Conservation (phyloP, 2,113 vertebrate genomes). For the Neolamprologus cancellatus region DNA sequence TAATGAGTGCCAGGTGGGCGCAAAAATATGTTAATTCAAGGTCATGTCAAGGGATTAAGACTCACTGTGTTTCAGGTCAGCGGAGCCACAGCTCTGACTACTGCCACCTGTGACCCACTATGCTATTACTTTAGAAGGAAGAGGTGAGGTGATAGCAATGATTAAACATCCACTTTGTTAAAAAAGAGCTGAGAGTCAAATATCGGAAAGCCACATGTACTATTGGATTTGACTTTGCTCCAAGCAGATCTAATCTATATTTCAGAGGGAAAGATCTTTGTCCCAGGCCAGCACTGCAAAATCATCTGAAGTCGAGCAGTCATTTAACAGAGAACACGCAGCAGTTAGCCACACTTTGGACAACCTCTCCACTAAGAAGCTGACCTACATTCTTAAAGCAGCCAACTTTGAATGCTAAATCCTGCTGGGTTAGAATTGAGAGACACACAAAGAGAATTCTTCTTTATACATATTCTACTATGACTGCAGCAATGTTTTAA, state of each 20-base stretch:
- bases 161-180: background rate
- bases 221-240: background rate
- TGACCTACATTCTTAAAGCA: conserved; percentile 51
- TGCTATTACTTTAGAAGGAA: background rate
- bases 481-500: background rate
- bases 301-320: background rate
- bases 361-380: conserved; percentile 16
- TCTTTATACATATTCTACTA: background rate
- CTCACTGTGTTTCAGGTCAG: conserved; percentile 5
- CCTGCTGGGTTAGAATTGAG: background rate
- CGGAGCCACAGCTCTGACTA: background rate
- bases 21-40: background rate
- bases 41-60: background rate
- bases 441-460: conserved; percentile 2
- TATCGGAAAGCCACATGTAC: background rate
- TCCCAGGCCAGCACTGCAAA: background rate
- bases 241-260: background rate
- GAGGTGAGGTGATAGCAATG: background rate
- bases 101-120: background rate
- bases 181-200: background rate
- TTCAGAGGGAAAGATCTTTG: background rate
- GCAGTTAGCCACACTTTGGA: background rate
- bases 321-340: conserved; percentile 1
- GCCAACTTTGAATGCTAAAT: conserved; percentile 17
- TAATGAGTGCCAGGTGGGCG: conserved; percentile 9